Evolutionary conservation across 2,113 vertebrate species (phyloP), one percentile per base, ranked within the genome.

Genomic region (Tichodroma muraria): DNA sequence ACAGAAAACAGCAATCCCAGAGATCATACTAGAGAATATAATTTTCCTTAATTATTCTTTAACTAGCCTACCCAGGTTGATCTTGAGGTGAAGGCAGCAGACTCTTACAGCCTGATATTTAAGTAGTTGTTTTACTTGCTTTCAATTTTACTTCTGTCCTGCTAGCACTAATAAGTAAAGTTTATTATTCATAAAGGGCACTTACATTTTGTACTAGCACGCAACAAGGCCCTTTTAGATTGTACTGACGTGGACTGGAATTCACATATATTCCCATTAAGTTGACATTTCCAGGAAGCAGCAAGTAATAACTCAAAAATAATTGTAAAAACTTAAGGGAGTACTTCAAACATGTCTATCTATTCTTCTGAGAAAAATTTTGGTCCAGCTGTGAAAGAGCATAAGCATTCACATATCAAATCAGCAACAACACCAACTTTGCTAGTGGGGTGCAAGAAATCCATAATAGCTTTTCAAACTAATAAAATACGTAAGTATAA

Each of bases 41-140:
- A 72, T 94, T 93, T 88, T 93, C 95, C 71, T 84, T 96, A 96
- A 97, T 97, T 97, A 95, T 96, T 97, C 73, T 80, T 33, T 80
- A 96, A 91, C 83, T 84, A 95, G 77, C 15, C 73, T 88, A 63
- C 30, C 93, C 80, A 95, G 45, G 52, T 85, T 88, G 90, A 50
- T 77, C 77, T 73, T 79, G 57, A 91, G 78, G 54, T 27, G 42
- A 66, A 93, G 33, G 40, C 38, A 94, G 59, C 49, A 73, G 82
- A 94, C 35, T 92, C 93, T 88, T 47, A 96, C 35, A 42, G 89
- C 20, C 38, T 47, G 63, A n/a, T 37, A 94, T 76, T 64, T 79
- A 33, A 96, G 65, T 28, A 89, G 52, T 56, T 91, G 22, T 33
- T 72, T 90, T 61, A 68, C 49, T 57, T 91, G n/a, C 61, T 80